Evolutionary conservation across 2,113 vertebrate genomes (phyloP), one percentile per base, ranked within the genome.

Genomic region (Silurus glanis): DNA sequence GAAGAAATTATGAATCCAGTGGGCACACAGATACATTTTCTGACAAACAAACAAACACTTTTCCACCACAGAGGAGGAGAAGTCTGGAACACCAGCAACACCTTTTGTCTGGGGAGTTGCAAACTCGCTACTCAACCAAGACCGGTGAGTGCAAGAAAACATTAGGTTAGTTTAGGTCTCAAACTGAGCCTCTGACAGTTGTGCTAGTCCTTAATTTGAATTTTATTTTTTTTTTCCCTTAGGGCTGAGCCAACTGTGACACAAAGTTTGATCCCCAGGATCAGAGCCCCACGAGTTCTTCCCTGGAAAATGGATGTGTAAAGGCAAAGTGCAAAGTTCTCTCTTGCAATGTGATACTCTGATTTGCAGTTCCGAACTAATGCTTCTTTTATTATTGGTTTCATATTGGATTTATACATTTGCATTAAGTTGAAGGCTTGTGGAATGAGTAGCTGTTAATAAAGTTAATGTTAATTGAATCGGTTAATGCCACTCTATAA

Each of bases 231-330:
- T 83, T 23, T 28, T 0, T 80, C 7, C 3, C 58, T 80, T 62
- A 89, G 88, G 74, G 21, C 76, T 72, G 51, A 86, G 21, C 51
- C 21, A 37, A 56, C 72, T 56, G 9, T 51, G 25, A 66, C 78
- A 19, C 59, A 62, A 37, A 79, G 49, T 49, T 67, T 80, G 12
- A 75, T 51, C 49, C 1, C 76, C 10, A 64, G 71, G 3, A 58
- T 90, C 51, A 84, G 89, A 74, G 76, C 86, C 49, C 89, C 89
- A 37, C 84, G 25, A 71, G 80, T 85, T 49, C 66, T 91, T 67
- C 89, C 90, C 1, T 90, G 89, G 88, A 87, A 80, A 80, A 25
- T 59, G 72, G 79, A 84, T 58, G 4, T 88, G 75, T 87, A 71
- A 82, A 61, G 14, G 1, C 21, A 8, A 1, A 53, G 58, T 83